Evolutionary conservation across 2,113 vertebrate genomes (phyloP).

Genomic region (Thalassoma bifasciatum): DNA sequence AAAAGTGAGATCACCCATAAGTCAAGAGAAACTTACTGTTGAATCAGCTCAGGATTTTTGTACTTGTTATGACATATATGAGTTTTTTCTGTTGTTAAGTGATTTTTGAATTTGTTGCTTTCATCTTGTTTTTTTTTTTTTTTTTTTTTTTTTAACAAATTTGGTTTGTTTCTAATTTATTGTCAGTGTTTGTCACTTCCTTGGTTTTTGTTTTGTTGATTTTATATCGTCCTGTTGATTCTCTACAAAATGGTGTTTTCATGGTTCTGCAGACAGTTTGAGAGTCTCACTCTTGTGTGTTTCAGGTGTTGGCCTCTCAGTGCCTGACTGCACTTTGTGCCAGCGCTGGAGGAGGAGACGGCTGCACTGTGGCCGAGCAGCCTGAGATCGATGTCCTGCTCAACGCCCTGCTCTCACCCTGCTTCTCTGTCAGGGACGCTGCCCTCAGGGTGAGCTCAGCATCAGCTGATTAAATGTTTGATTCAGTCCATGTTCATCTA

Average conservation of each 20-base stretch:
- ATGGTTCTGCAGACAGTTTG: neutral
- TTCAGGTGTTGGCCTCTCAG: conserved; percentile 92
- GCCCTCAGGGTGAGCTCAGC: conserved; percentile 89
- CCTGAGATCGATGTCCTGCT: conserved; percentile 93
- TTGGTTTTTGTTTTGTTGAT: no score
- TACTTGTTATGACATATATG: no score
- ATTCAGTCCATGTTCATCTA: neutral
- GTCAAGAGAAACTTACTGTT: no score
- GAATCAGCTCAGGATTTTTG: no score
- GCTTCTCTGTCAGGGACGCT: conserved; percentile 93
- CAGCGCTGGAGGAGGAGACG: conserved; percentile 89
- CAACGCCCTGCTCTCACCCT: conserved; percentile 88
- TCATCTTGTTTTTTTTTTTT: no score
- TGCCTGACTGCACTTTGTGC: conserved; percentile 89
- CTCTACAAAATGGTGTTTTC: no score
- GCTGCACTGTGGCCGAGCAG: conserved; percentile 94
- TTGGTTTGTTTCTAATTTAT: no score
- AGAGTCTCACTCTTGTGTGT: neutral
- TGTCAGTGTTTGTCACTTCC: no score
- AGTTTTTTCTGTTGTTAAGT: neutral
- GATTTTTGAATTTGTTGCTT: no score
- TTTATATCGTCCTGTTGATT: no score
- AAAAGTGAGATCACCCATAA: no score
- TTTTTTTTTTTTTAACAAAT: no score
- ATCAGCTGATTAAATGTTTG: neutral